These are phyloP conservation scores for Luffia ferchaultella DNA, from an alignment of 2,888 invertebrate species.

Conservation along the genomic window DNA sequence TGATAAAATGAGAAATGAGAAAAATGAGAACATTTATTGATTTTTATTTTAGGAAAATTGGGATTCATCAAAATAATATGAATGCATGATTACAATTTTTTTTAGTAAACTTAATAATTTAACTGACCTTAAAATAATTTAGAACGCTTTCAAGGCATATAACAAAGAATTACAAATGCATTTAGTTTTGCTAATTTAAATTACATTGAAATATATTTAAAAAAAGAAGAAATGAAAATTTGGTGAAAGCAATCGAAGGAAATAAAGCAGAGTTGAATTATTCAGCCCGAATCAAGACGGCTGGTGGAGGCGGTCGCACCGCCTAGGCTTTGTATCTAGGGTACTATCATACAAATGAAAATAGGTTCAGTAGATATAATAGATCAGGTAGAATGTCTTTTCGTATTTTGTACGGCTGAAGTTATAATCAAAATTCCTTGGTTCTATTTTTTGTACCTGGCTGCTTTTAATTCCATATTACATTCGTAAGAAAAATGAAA, in stretches of 20 bases:
- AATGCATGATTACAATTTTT: background rate
- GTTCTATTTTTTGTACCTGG: background rate
- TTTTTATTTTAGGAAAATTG: too few relatives aligned
- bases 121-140: background rate
- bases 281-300: background rate
- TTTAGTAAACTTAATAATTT: background rate
- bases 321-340: background rate
- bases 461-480: background rate
- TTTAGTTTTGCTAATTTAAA: background rate
- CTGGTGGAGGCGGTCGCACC: background rate
- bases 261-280: background rate
- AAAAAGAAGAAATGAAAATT: background rate
- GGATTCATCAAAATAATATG: background rate
- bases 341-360: background rate
- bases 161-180: background rate
- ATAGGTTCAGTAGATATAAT: background rate
- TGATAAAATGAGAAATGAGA: too few relatives aligned
- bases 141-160: background rate
- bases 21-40: too few relatives aligned
- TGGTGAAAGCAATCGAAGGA: background rate
- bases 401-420: background rate
- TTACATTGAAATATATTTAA: background rate
- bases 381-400: background rate
- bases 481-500: background rate
- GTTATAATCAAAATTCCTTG: background rate